These are phyloP conservation scores for Petrosia ficiformis DNA, from an alignment of 37 sponge, comb jelly and placozoan species.

Conservation along the genomic window DNA sequence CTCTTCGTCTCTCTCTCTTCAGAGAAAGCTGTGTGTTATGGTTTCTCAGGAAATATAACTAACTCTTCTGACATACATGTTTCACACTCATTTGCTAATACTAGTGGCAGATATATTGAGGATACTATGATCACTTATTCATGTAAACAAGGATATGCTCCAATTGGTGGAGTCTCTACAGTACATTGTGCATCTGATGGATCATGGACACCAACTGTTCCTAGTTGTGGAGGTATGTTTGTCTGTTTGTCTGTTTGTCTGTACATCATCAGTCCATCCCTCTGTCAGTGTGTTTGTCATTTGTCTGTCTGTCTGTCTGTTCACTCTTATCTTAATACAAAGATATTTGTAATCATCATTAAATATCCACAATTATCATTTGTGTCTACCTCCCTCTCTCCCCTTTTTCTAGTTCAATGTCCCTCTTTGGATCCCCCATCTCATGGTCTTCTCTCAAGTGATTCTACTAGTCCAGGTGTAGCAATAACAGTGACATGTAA, in stretches of 20 bases:
- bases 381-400: too few species aligned
- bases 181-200: constrained; percentile 17
- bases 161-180: neutral
- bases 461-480: neutral
- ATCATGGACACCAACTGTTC: constrained; percentile 17
- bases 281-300: too few species aligned
- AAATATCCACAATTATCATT: too few species aligned
- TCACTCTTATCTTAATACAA: too few species aligned
- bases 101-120: constrained; percentile 5
- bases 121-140: constrained; percentile 9
- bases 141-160: constrained; percentile 8
- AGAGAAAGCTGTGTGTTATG: constrained; percentile 26
- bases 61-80: neutral
- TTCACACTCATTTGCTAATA: neutral
- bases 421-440: neutral
- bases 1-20: neutral
- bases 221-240: constrained; percentile 33
- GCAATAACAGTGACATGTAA: constrained; percentile 22
- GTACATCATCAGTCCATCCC: too few species aligned
- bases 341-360: too few species aligned
- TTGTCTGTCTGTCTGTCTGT: too few species aligned
- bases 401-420: neutral
- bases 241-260: too few species aligned
- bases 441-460: constrained; percentile 2
- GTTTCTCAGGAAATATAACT: neutral